Conservation (phyloP, 2,888 invertebrate genomes). For the Parascotia fuliginaria region DNA sequence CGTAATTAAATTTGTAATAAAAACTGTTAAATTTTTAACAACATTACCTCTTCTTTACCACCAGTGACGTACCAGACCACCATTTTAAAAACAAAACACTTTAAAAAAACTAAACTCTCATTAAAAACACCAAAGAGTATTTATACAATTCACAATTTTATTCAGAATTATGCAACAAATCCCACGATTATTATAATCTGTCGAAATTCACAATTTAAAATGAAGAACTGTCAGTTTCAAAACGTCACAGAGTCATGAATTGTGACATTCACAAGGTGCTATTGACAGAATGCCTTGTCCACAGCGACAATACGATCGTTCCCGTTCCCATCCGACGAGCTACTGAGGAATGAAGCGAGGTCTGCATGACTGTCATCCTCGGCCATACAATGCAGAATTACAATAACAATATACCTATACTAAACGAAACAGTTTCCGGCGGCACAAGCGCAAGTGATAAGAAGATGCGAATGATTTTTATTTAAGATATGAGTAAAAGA, state of each 20-base stretch:
- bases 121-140: neutral
- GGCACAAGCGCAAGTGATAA: conserved; percentile 39
- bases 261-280: neutral
- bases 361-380: conserved; percentile 9
- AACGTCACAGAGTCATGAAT: neutral
- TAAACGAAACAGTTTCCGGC: conserved; percentile 68
- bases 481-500: too few relatives aligned
- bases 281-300: neutral
- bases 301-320: neutral
- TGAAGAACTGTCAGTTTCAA: neutral
- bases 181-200: neutral
- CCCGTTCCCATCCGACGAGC: conserved; percentile 7
- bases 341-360: conserved; percentile 7
- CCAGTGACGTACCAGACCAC: conserved; percentile 44
- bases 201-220: neutral
- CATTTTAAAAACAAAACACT: conserved; percentile 31
- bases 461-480: neutral
- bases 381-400: conserved; percentile 66
- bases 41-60: conserved; percentile 36
- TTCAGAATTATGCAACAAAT: neutral
- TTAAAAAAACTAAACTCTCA: neutral
- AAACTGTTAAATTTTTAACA: neutral
- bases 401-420: conserved; percentile 71
- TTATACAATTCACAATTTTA: neutral
- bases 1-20: too few relatives aligned